Percentiles rank a stretch among this genome's conserved stretches.
Conservation (phyloP, 1,140 invertebrate species). For the Chironomus tepperi region DNA sequence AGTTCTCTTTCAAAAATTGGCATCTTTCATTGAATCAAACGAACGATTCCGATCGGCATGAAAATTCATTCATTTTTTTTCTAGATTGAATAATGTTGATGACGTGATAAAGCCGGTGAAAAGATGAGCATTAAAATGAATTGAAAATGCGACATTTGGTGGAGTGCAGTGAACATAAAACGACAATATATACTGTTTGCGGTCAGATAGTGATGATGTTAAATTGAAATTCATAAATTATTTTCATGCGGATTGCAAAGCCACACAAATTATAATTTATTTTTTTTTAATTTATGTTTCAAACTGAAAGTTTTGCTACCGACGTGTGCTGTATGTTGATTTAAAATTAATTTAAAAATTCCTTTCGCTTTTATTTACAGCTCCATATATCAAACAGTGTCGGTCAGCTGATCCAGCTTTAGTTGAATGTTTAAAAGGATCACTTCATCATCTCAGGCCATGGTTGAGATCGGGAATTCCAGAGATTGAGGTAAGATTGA, state of each 20-base stretch:
- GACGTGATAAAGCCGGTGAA: not conserved
- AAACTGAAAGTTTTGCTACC: not conserved
- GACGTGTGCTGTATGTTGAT: not conserved
- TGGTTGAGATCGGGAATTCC: conserved; percentile 56
- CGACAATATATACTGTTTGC: not conserved
- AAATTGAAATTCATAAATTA: not conserved
- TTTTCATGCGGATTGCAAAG: not conserved
- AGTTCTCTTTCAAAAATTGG: too few species aligned
- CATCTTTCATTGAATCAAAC: too few species aligned
- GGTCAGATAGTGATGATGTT: not conserved
- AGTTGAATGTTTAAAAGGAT: conserved; percentile 49
- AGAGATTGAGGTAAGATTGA: conserved; percentile 46
- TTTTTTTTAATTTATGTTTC: not conserved
- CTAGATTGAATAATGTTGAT: not conserved
- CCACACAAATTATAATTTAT: not conserved
- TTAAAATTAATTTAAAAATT: not conserved
- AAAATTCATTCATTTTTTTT: not conserved
- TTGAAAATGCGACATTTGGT: not conserved
- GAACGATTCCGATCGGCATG: not conserved
- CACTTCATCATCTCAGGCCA: conserved; percentile 54
- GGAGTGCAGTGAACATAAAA: not conserved
- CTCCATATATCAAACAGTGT: conserved; percentile 61
- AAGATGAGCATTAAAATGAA: not conserved
- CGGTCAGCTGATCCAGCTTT: conserved; percentile 53
- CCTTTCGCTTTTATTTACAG: conserved; percentile 42